A percentile compares a stretch with the other conserved stretches of the same genome.
Evolutionary conservation across 2,888 invertebrate genomes (phyloP).

Genomic region (Siphlonurus alternatus): DNA sequence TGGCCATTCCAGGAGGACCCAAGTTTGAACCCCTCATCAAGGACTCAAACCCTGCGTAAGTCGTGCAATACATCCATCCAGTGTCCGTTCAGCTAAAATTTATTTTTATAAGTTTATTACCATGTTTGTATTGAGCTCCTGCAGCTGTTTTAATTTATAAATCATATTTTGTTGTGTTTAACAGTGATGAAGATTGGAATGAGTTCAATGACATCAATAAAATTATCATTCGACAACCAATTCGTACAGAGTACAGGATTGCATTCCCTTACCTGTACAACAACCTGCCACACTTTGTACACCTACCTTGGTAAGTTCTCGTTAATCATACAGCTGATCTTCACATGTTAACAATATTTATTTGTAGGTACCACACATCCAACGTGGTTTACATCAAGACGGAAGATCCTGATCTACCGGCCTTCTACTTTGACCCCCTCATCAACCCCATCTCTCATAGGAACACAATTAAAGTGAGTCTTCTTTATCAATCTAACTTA

Average conservation of each 20-base stretch:
- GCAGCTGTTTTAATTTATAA: not conserved
- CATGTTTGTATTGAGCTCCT: slow-evolving; percentile 7
- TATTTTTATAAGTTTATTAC: slow-evolving; percentile 3
- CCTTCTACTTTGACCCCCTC: slow-evolving; percentile 98
- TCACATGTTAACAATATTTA: slow-evolving; percentile 4
- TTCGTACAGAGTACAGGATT: slow-evolving; percentile 96
- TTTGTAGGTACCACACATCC: slow-evolving; percentile 88
- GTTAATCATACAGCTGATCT: not conserved
- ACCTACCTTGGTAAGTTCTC: slow-evolving; percentile 79
- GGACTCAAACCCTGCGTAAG: slow-evolving; percentile 84
- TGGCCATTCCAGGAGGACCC: slow-evolving; percentile 99
- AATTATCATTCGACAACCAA: slow-evolving; percentile 96
- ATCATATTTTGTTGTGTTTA: slow-evolving; percentile 19
- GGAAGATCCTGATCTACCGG: slow-evolving; percentile 98
- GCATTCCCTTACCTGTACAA: slow-evolving; percentile 99
- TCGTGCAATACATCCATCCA: slow-evolving; percentile 10
- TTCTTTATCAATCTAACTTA: not conserved
- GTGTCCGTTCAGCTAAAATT: not conserved
- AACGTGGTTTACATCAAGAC: slow-evolving; percentile 99
- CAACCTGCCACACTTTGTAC: slow-evolving; percentile 96
- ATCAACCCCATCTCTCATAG: slow-evolving; percentile 98
- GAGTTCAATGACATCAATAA: slow-evolving; percentile 99
- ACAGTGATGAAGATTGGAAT: slow-evolving; percentile 98
- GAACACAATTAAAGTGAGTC: slow-evolving; percentile 56
- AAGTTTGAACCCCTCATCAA: slow-evolving; percentile 99